These are phyloP conservation scores for Erpornis zantholeuca DNA, from an alignment of 2,113 vertebrate species.

Conservation along the genomic window DNA sequence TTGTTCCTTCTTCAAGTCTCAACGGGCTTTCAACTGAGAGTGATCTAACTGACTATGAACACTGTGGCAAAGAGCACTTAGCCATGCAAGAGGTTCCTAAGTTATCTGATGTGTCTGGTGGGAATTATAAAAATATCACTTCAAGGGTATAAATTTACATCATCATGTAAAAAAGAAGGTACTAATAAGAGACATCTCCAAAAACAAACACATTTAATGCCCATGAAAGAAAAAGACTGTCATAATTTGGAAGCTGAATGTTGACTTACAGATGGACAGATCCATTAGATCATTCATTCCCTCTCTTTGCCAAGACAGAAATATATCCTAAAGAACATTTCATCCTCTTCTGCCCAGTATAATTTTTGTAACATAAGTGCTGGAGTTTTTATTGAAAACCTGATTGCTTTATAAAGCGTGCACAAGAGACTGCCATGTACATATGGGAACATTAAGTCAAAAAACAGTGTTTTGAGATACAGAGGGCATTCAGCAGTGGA, in stretches of 20 bases:
- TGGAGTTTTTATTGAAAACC: background rate
- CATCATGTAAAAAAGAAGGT: background rate
- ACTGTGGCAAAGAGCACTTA: background rate
- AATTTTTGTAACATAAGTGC: background rate
- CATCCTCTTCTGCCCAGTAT: conserved; percentile 3
- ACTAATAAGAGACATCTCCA: background rate
- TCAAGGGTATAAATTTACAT: background rate
- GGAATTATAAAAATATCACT: background rate
- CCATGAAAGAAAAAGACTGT: background rate
- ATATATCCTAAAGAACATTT: conserved; percentile 15
- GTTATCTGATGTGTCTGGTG: background rate
- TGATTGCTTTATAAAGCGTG: background rate
- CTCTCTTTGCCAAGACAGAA: conserved; percentile 37
- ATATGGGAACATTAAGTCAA: background rate
- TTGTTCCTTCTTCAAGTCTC: background rate
- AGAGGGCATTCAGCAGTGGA: background rate
- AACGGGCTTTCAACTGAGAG: background rate
- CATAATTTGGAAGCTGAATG: background rate
- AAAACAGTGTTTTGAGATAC: background rate
- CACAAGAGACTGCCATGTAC: background rate
- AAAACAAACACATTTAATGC: background rate
- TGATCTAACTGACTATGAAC: background rate
- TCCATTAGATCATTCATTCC: conserved; percentile 22
- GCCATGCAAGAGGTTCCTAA: background rate
- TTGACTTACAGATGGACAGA: conserved; percentile 48